These are phyloP conservation scores for Ecliptopera silaceata DNA, from an alignment of 2,888 invertebrate genomes.

Conservation along the genomic window DNA sequence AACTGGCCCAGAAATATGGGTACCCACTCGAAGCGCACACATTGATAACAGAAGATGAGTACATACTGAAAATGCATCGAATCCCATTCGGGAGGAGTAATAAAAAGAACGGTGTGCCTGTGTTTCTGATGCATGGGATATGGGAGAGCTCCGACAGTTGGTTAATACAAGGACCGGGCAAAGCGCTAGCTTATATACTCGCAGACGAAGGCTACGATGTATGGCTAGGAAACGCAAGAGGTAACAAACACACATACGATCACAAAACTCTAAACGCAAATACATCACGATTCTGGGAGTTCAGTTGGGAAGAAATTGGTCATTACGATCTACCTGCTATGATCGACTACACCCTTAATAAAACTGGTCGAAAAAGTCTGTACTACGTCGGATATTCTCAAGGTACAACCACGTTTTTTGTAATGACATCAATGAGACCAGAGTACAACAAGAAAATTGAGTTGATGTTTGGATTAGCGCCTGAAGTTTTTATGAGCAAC, in stretches of 20 bases:
- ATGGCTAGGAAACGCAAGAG: slow-evolving; percentile 93
- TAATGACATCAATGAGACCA: slow-evolving; percentile 78
- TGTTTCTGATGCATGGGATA: slow-evolving; percentile 91
- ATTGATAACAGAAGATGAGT: slow-evolving; percentile 62
- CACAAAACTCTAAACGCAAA: slow-evolving; percentile 49
- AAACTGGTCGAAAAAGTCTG: slow-evolving; percentile 76
- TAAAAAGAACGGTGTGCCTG: slow-evolving; percentile 56
- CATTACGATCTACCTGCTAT: slow-evolving; percentile 87
- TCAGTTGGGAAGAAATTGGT: slow-evolving; percentile 90
- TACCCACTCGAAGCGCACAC: slow-evolving; percentile 57
- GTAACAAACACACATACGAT: slow-evolving; percentile 81
- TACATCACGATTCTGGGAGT: slow-evolving; percentile 61
- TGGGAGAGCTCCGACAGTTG: slow-evolving; percentile 67
- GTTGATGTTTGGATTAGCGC: slow-evolving; percentile 82
- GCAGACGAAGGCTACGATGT: slow-evolving; percentile 87
- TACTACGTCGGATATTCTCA: slow-evolving; percentile 88
- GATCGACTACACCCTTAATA: slow-evolving; percentile 83
- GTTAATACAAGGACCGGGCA: slow-evolving; percentile 82
- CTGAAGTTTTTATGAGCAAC: slow-evolving; percentile 48
- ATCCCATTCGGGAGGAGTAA: slow-evolving; percentile 42
- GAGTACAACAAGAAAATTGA: slow-evolving; percentile 82
- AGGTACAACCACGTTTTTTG: slow-evolving; percentile 84
- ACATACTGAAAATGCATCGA: slow-evolving; percentile 60
- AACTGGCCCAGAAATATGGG: slow-evolving; percentile 53
- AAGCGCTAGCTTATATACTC: slow-evolving; percentile 84